These are phyloP conservation scores for Miniopterus natalensis DNA, from an alignment of 2,113 vertebrate genomes.

Conservation along the genomic window DNA sequence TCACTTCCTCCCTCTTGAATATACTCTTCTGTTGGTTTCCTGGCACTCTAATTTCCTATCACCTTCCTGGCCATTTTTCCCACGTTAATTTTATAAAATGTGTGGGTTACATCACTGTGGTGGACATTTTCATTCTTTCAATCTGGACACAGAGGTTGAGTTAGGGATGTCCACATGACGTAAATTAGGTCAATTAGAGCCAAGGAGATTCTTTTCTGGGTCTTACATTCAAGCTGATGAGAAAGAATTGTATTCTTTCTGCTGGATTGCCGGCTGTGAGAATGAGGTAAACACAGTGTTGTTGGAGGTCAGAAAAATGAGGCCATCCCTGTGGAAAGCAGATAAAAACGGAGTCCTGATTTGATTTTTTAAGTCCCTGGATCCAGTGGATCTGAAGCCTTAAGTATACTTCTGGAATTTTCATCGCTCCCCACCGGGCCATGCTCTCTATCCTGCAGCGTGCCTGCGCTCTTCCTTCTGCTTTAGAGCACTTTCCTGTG, in stretches of 20 bases:
- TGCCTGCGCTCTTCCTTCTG: not conserved
- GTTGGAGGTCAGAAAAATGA: not conserved
- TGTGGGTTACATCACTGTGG: not conserved
- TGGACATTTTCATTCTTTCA: not conserved
- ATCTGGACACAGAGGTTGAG: not conserved
- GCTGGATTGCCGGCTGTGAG: not conserved
- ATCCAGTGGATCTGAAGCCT: not conserved
- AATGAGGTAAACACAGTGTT: not conserved
- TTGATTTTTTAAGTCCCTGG: not conserved
- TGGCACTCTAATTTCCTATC: not conserved
- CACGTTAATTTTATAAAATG: not conserved
- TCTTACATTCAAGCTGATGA: not conserved
- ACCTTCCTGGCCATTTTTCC: not conserved
- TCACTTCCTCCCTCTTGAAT: not conserved
- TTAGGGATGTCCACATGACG: not conserved
- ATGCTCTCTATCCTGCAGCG: no score
- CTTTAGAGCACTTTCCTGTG: not conserved
- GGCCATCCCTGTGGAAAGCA: not conserved
- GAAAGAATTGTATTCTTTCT: conserved; percentile 2
- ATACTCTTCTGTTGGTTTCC: not conserved
- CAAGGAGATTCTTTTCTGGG: not conserved
- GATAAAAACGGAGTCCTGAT: not conserved
- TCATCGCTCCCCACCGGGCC: not conserved
- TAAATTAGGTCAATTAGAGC: not conserved
- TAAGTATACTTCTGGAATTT: not conserved